phyloP scores from a whole-genome alignment of 1,140 invertebrate species.

The Trichonephila clavata region DNA sequence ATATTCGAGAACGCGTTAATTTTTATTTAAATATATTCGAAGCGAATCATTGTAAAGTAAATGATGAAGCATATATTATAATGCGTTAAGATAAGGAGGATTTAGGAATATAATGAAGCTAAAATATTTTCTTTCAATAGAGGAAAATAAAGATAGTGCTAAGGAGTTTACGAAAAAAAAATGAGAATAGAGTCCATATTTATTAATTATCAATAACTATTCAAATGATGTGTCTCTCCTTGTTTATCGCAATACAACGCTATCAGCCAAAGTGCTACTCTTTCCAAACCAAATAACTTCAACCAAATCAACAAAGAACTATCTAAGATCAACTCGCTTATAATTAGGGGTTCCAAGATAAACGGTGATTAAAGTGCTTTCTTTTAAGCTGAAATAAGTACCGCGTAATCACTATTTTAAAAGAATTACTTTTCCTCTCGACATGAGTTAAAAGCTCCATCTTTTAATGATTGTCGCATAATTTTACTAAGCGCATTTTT shows the following conservation, averaged over 20 bases:
- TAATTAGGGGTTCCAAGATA: constrained; percentile 19
- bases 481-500: constrained; percentile 19
- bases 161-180: too few species aligned
- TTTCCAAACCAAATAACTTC: not conserved
- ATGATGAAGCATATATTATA: too few species aligned
- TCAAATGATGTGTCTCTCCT: not conserved
- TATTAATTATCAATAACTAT: not conserved
- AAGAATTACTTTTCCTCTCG: constrained; percentile 20
- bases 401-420: constrained; percentile 21
- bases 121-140: too few species aligned
- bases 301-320: constrained; percentile 8
- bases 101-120: too few species aligned
- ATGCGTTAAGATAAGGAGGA: too few species aligned
- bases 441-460: constrained; percentile 31
- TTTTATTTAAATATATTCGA: too few species aligned
- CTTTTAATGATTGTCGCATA: constrained; percentile 41
- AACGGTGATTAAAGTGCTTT: constrained; percentile 41
- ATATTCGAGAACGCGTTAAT: too few species aligned
- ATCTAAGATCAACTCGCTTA: constrained; percentile 25
- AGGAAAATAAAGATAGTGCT: too few species aligned
- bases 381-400: constrained; percentile 35
- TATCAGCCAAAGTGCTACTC: not conserved
- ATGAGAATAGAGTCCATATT: not conserved
- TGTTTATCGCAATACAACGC: not conserved
- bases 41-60: too few species aligned